Base-by-base conservation (phyloP, 2,797 vertebrate species). In the Sebastes steindachneri region DNA sequence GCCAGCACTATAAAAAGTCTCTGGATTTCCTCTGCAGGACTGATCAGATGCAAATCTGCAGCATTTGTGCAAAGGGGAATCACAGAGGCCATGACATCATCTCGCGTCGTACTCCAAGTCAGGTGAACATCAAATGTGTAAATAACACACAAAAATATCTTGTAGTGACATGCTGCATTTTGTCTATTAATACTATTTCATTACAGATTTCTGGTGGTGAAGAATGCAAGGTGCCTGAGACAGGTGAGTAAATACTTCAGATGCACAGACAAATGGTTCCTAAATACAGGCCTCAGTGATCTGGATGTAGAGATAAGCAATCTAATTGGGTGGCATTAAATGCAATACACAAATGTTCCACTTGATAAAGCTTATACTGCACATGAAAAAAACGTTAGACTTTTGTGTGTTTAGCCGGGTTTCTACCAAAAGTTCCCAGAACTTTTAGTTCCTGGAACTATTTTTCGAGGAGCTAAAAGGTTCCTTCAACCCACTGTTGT, bases 31-130 rank as follows among this genome's bases (percentile, higher is more conserved):
- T 80, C 76, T 87, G 81, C 79, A 69, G 37, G 64, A 88, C 79
- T 1, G 83, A 86, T 62, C 72, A 70, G 71, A 79, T 80, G 66
- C 58, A 25, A 23, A 82, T 86, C 65, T 87, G 81, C 68, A 76
- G 71, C 2, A 26, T 45, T 33, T 85, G 75, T 57, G 54, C 26
- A 6, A 11, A 26, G 26, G 37, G 64, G 28, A 70, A 64, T 7
- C 81, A 88, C 72, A 80, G 5, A 11, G 60, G 45, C 31, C 85
- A 86, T 14, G 68, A 85, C 23, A 37, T 82, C 15, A 21, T 79
- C 26, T 68, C n/a, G 0, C 58, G 68, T 3, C 7, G 0, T 14
- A 15, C 21, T n/a, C 25, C 19, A 31, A 51, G 17, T 54, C 65
- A 68, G 74, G 78, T 76, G n/a, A 66, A 48, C 28, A 0, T 21